A percentile compares a stretch with the other conserved stretches of the same genome.
phyloP scores from a whole-genome alignment of 2,888 invertebrate genomes.

The Drosophila longiperda region DNA sequence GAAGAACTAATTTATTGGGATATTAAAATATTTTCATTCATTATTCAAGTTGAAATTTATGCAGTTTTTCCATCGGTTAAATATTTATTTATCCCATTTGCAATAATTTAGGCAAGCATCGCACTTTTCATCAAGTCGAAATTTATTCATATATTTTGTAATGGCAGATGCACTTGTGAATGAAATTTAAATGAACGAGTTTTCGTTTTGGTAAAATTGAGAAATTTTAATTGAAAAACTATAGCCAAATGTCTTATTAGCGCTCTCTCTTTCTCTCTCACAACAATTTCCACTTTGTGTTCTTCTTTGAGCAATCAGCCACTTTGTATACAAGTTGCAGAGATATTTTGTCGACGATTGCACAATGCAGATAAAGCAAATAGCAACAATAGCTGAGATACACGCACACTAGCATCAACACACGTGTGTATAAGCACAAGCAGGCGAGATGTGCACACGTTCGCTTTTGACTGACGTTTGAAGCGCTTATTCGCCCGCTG shows the following conservation, averaged over 20 bases:
- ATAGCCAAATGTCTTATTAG: background rate
- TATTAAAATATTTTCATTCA: background rate
- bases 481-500: background rate
- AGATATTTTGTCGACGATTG: background rate
- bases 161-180: background rate
- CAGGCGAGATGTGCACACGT: constrained; percentile 13
- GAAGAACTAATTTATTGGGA: background rate
- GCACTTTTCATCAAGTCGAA: background rate
- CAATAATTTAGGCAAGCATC: background rate
- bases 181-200: background rate
- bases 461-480: constrained; percentile 9
- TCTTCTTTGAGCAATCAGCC: background rate
- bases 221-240: background rate
- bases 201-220: background rate
- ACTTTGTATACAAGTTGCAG: background rate
- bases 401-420: background rate
- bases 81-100: too few species aligned
- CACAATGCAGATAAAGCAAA: background rate
- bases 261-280: background rate
- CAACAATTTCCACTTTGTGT: background rate
- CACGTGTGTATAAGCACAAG: background rate
- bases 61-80: too few species aligned
- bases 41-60: background rate
- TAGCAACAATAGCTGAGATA: background rate
- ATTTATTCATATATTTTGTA: background rate